Evolutionary conservation across 2,888 invertebrate genomes (phyloP).

Genomic region (Cyrtodaria siliqua): DNA sequence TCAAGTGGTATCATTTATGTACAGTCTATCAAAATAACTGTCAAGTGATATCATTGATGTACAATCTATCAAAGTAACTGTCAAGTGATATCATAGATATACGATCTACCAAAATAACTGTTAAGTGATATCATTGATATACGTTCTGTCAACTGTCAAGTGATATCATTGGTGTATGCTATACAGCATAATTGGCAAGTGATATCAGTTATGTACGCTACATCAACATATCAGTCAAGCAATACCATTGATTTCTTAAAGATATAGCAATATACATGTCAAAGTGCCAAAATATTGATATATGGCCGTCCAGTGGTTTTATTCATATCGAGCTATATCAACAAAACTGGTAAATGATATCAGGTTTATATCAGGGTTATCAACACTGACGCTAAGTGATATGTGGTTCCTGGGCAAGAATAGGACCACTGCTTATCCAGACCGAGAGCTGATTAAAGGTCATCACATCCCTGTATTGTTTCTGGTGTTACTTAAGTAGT

Average conservation of each 20-base stretch:
- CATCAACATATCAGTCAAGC: neutral
- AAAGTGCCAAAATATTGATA: no score
- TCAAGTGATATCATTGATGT: constrained; percentile 87
- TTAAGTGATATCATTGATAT: neutral
- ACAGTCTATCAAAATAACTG: no score
- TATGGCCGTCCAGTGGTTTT: no score
- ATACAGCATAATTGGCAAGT: neutral
- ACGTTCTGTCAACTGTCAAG: neutral
- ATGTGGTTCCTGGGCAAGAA: neutral
- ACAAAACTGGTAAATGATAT: neutral
- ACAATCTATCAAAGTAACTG: neutral
- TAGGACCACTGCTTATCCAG: no score
- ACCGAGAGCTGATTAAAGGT: no score
- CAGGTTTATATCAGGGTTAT: neutral
- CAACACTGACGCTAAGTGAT: neutral
- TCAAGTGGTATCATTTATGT: neutral
- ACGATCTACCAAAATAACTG: neutral
- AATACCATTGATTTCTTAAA: no score
- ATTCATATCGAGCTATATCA: no score
- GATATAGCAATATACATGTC: neutral
- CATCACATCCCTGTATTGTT: no score
- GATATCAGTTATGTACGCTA: neutral
- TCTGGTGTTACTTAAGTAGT: no score
- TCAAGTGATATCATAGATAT: neutral
- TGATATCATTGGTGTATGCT: neutral